Percentiles rank a stretch among this genome's conserved stretches.
phyloP scores from a whole-genome alignment of 2,888 invertebrate species.

The Rhogogaster chlorosoma region DNA sequence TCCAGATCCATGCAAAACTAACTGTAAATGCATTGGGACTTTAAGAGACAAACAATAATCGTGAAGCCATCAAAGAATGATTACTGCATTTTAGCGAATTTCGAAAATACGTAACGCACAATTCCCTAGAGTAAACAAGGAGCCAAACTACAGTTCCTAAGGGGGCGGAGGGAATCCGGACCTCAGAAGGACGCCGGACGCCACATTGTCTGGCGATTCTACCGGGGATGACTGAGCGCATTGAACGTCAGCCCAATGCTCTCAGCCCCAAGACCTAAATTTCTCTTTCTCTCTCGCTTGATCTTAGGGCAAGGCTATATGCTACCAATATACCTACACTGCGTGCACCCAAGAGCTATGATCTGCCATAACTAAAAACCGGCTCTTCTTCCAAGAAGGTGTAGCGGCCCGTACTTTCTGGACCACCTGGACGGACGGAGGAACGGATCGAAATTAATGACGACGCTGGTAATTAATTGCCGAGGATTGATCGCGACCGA shows the following conservation, averaged over 20 bases:
- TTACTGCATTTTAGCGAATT: background rate
- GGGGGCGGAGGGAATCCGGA: constrained; percentile 31
- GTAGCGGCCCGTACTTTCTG: constrained; percentile 8
- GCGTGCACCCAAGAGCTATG: background rate
- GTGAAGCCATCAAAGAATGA: background rate
- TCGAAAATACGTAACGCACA: constrained; percentile 9
- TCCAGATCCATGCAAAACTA: background rate
- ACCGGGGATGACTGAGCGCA: constrained; percentile 74
- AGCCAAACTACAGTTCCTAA: constrained; percentile 10
- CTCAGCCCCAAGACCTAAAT: constrained; percentile 20
- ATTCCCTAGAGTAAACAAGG: constrained; percentile 1
- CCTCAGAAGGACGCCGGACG: constrained; percentile 60
- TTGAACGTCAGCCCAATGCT: constrained; percentile 55
- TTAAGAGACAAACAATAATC: background rate
- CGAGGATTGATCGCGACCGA: constrained; percentile 35
- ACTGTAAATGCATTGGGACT: background rate
- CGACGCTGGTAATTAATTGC: constrained; percentile 48
- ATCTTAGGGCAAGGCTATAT: constrained; percentile 7
- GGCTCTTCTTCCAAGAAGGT: constrained; percentile 43
- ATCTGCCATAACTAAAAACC: constrained; percentile 45
- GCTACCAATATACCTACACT: constrained; percentile 9
- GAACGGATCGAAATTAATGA: constrained; percentile 42
- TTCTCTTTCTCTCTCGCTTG: constrained; percentile 26
- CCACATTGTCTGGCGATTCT: constrained; percentile 75
- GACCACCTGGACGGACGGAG: constrained; percentile 45